Percentiles rank a stretch among this genome's conserved stretches.
Evolutionary conservation across 2,888 invertebrate genomes (phyloP).

Genomic region (Dugesia japonica): DNA sequence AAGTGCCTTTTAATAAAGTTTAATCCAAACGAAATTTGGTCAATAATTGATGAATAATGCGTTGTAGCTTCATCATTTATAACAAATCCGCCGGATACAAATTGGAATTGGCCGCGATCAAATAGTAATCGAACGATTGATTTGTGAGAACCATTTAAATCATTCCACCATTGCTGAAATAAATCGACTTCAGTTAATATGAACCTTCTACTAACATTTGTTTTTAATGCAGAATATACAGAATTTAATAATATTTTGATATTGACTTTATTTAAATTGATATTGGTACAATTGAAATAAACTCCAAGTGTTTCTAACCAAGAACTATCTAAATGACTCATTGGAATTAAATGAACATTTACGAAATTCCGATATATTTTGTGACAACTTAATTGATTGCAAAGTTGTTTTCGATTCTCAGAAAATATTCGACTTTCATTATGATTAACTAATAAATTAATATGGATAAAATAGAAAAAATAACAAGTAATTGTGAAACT

Average conservation of each 20-base stretch:
- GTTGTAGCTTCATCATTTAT: slow-evolving; percentile 53
- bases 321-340: slow-evolving; percentile 81
- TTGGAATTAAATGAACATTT: slow-evolving; percentile 66
- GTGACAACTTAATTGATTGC: not conserved
- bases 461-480: not conserved
- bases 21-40: slow-evolving; percentile 53
- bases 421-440: not conserved
- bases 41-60: slow-evolving; percentile 52
- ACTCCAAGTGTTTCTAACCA: slow-evolving; percentile 84
- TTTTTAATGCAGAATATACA: slow-evolving; percentile 59
- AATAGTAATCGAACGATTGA: slow-evolving; percentile 52
- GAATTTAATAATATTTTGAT: slow-evolving; percentile 79
- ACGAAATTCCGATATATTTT: slow-evolving; percentile 43
- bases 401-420: not conserved
- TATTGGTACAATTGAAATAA: slow-evolving; percentile 59
- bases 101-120: slow-evolving; percentile 46
- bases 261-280: slow-evolving; percentile 49
- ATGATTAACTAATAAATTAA: not conserved
- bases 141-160: slow-evolving; percentile 54
- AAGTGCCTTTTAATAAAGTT: slow-evolving; percentile 43
- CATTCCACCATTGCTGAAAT: slow-evolving; percentile 70
- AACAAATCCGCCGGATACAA: slow-evolving; percentile 51
- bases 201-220: slow-evolving; percentile 58
- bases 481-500: not conserved
- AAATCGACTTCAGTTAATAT: slow-evolving; percentile 75